A percentile compares a stretch with the other conserved stretches of the same genome.
Conservation (phyloP, 1,140 invertebrate species). For the Samia ricini region DNA sequence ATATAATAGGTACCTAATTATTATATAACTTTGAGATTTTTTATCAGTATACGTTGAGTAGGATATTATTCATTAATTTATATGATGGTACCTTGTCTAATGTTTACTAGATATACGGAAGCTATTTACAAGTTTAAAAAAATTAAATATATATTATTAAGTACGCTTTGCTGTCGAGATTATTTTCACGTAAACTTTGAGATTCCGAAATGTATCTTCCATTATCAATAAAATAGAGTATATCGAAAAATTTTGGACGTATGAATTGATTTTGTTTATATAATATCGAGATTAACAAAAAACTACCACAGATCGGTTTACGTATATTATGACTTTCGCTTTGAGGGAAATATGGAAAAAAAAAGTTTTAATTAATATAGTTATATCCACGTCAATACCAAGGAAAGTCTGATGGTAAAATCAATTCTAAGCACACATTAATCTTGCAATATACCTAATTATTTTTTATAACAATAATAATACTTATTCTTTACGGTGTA, state of each 20-base stretch:
- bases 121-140: not conserved
- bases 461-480: too few relatives aligned
- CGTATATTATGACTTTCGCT: too few relatives aligned
- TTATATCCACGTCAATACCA: too few relatives aligned
- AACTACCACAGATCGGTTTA: too few relatives aligned
- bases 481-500: too few relatives aligned
- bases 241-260: not conserved
- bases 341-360: too few relatives aligned
- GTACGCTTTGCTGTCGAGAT: not conserved
- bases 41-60: not conserved
- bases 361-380: too few relatives aligned
- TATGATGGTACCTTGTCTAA: not conserved
- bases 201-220: not conserved
- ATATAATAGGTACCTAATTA: too few relatives aligned
- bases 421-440: too few relatives aligned
- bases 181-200: not conserved
- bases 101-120: not conserved
- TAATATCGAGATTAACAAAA: not conserved
- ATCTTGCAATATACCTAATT: too few relatives aligned
- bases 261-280: not conserved
- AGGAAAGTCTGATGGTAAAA: too few relatives aligned
- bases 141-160: not conserved
- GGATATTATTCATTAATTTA: not conserved
- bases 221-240: not conserved
- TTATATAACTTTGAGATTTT: not conserved